Percentiles rank a stretch among this genome's conserved stretches.
Conservation (phyloP, 2,797 vertebrate genomes). For the Poecile montanus region DNA sequence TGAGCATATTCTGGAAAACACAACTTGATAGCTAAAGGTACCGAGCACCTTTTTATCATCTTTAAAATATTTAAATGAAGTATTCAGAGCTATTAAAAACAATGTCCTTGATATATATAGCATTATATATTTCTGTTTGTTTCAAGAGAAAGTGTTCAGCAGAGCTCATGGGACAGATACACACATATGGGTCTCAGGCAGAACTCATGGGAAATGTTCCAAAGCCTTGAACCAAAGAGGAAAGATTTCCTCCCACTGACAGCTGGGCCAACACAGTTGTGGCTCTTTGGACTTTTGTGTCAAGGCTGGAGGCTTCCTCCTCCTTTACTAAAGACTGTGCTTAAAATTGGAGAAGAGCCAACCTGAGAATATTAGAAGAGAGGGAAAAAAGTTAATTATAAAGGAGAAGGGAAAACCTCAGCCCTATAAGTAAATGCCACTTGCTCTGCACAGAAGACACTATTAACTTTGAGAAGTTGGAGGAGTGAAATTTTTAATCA, state of each 20-base stretch:
- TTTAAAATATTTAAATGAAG: background rate
- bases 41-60: background rate
- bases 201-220: background rate
- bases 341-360: conserved; percentile 10
- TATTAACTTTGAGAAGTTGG: background rate
- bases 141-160: background rate
- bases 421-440: background rate
- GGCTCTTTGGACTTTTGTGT: background rate
- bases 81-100: background rate
- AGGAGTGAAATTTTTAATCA: conserved; percentile 7
- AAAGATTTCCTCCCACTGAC: background rate
- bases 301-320: background rate
- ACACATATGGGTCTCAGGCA: fast-evolving
- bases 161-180: background rate
- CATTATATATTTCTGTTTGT: background rate
- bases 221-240: background rate
- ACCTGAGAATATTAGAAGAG: background rate
- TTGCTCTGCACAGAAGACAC: background rate
- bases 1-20: background rate
- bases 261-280: conserved; percentile 27
- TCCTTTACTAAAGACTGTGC: background rate
- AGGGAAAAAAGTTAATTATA: background rate
- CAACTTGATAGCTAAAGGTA: background rate
- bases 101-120: background rate
- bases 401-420: background rate